These are phyloP conservation scores for Lucilia sericata DNA, from an alignment of 1,140 invertebrate genomes.

Conservation along the genomic window DNA sequence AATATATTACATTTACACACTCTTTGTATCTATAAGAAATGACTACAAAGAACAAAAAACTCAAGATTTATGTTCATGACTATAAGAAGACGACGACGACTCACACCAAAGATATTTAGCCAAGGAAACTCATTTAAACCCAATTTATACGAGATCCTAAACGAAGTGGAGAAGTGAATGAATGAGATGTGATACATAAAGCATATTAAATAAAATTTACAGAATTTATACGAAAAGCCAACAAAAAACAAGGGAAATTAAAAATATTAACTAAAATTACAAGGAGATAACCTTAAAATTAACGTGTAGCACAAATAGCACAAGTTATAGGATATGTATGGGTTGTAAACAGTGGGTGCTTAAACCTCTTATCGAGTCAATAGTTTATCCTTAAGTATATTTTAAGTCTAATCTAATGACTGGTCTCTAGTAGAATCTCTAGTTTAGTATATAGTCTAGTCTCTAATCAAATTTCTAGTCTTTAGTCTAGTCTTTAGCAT, in stretches of 20 bases:
- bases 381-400: too few species aligned
- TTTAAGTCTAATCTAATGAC: too few species aligned
- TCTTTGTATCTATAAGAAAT: neutral
- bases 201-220: conserved; percentile 6
- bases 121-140: neutral
- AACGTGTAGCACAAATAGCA: neutral
- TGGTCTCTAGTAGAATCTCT: too few species aligned
- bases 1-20: neutral
- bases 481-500: too few species aligned
- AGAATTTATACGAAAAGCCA: neutral
- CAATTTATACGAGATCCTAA: neutral
- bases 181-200: neutral
- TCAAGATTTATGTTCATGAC: conserved; percentile 5
- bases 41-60: neutral
- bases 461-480: too few species aligned
- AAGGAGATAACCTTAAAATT: neutral
- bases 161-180: neutral
- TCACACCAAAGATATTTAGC: neutral
- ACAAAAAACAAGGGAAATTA: neutral
- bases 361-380: too few species aligned
- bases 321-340: too few species aligned
- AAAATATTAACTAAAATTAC: neutral
- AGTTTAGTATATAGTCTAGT: too few species aligned
- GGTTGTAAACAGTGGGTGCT: too few species aligned
- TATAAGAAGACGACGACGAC: neutral